These are phyloP conservation scores for Temnothorax nylanderi DNA, from an alignment of 1,140 invertebrate species.

Conservation along the genomic window DNA sequence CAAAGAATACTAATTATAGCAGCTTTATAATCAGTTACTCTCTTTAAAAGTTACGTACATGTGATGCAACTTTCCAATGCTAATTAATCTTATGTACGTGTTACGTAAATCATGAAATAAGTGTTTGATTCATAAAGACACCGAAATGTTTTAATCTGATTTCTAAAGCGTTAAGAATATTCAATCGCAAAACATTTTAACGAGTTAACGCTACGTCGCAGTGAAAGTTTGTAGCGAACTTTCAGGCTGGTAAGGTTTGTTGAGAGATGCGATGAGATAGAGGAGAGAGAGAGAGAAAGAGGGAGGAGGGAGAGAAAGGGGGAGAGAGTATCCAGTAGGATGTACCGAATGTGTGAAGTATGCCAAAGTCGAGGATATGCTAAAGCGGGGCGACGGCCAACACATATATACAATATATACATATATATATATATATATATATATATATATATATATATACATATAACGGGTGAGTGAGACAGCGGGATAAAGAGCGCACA, in stretches of 20 bases:
- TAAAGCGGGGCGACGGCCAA: background rate
- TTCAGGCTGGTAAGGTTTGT: background rate
- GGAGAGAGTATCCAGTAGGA: background rate
- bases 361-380: constrained; percentile 80
- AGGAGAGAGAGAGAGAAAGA: background rate
- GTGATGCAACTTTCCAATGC: background rate
- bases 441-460: no score
- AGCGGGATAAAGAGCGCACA: constrained; percentile 45
- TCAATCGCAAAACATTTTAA: constrained; percentile 3
- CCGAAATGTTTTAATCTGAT: background rate
- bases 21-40: background rate
- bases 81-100: background rate
- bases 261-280: background rate
- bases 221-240: constrained; percentile 30
- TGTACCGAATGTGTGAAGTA: constrained; percentile 72
- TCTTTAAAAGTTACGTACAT: background rate
- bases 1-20: background rate
- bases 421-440: no score
- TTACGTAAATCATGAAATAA: background rate
- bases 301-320: background rate
- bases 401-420: background rate
- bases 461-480: constrained; percentile 19
- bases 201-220: background rate
- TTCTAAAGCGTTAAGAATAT: background rate
- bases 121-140: background rate